A percentile compares a stretch with the other conserved stretches of the same genome.
Evolutionary conservation across 2,797 vertebrate genomes (phyloP).

Genomic region (Spinus pinus): DNA sequence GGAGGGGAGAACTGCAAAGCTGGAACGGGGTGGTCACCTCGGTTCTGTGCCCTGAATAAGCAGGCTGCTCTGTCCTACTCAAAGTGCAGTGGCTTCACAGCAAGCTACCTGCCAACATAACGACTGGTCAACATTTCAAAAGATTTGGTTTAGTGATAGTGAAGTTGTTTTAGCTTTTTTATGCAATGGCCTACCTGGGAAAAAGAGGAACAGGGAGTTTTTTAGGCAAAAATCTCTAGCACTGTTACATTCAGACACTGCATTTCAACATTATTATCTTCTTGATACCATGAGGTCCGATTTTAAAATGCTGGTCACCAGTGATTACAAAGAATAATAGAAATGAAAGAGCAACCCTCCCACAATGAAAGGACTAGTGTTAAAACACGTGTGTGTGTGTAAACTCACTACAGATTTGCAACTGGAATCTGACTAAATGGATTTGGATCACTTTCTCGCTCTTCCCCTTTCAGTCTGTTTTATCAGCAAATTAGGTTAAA

Average conservation of each 20-base stretch:
- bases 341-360: conserved; percentile 51
- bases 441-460: neutral
- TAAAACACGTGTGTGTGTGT: conserved; percentile 63
- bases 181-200: neutral
- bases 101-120: neutral
- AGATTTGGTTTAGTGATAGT: conserved; percentile 18
- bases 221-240: conserved; percentile 33
- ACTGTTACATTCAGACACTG: conserved; percentile 39
- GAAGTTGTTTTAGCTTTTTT: conserved; percentile 28
- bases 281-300: conserved; percentile 29
- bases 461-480: conserved; percentile 34
- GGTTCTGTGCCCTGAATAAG: neutral
- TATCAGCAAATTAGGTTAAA: conserved; percentile 68
- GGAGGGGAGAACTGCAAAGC: neutral
- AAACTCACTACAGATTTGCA: conserved; percentile 68
- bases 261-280: conserved; percentile 28
- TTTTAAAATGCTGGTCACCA: conserved; percentile 64
- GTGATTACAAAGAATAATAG: conserved; percentile 53
- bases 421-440: conserved; percentile 55
- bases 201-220: neutral
- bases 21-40: neutral
- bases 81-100: neutral
- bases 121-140: neutral
- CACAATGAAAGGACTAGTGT: conserved; percentile 75
- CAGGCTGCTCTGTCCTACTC: neutral